These are phyloP conservation scores for Cryptoleucopteryx plumbea DNA, from an alignment of 2,113 vertebrate genomes.

Conservation along the genomic window DNA sequence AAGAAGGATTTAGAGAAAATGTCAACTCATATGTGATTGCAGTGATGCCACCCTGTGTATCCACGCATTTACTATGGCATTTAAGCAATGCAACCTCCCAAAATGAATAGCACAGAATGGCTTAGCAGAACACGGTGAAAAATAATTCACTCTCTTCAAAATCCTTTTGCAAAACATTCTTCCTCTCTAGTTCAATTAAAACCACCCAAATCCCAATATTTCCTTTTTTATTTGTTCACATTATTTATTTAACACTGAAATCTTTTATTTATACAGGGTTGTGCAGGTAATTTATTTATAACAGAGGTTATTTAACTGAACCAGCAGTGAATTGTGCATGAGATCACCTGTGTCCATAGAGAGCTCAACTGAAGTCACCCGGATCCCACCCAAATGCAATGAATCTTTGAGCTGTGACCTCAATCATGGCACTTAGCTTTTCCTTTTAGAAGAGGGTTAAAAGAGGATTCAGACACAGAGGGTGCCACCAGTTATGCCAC, in stretches of 20 bases:
- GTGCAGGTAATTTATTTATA: not conserved
- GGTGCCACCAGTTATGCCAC: not conserved
- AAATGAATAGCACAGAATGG: not conserved
- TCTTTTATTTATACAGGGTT: slow-evolving; percentile 55
- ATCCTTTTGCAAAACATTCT: not conserved
- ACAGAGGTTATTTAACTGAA: not conserved
- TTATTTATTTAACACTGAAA: slow-evolving; percentile 59
- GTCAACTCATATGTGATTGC: not conserved
- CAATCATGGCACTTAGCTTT: not conserved
- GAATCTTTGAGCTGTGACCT: not conserved
- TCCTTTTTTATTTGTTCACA: not conserved
- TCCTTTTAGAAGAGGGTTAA: not conserved
- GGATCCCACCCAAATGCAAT: not conserved
- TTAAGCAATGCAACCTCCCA: not conserved
- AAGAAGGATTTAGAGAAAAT: not conserved
- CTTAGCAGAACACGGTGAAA: not conserved
- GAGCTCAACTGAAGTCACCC: not conserved
- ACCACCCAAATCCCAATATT: not conserved
- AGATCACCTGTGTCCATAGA: not conserved
- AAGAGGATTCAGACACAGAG: not conserved
- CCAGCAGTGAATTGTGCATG: not conserved
- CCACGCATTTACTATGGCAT: not conserved
- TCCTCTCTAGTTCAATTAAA: slow-evolving; percentile 7
- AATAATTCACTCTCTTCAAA: not conserved
- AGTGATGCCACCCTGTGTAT: not conserved